Evolutionary conservation across 2,888 invertebrate genomes (phyloP), one percentile per base, ranked within the genome.

Genomic region (Prostheceraeus crozeri): DNA sequence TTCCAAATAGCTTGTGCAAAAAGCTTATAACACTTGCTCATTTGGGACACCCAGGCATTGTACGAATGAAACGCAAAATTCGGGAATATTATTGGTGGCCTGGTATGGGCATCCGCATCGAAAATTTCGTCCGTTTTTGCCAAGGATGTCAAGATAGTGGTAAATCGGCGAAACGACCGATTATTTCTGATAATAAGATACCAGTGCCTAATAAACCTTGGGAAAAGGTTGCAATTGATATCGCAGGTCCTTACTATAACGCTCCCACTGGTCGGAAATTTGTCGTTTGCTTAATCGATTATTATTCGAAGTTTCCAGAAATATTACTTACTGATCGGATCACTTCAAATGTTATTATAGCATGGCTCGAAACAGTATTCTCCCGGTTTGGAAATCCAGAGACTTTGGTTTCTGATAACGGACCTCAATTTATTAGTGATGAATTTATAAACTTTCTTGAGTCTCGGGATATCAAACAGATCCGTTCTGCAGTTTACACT

Each of bases 351-450:
- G 16, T 27, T 11, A 19, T 53, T 14, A 28, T 53, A 3, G 10
- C n/a, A 1, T 53, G 53, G 53, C 30, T 53, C 33, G n/a, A n/a
- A 3, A 16, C 30, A 11, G 16, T 67, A 8, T 65, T 68, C 54
- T 63, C 66, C n/a, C n/a, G n/a, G n/a, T n/a, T n/a, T n/a, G n/a
- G n/a, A n/a, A n/a, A n/a, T n/a, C n/a, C n/a, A n/a, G n/a, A n/a
- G n/a, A n/a, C n/a, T n/a, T n/a, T 69, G 2, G 68, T 67, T 0
- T 63, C 65, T 6, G 69, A 71, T 57, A 69, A 70, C 61, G 67
- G 65, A 10, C 62, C 67, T 19, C 61, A 61, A 14, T 71, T 71
- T 58, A 60, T 33, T 14, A 64, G 64, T 2, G 58, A 51, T 23
- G 68, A 69, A 51, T 69, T 70, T 46, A 31, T 58, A 30, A 30